Conservation (phyloP, 2,113 vertebrate genomes). For the Semnopithecus entellus region DNA sequence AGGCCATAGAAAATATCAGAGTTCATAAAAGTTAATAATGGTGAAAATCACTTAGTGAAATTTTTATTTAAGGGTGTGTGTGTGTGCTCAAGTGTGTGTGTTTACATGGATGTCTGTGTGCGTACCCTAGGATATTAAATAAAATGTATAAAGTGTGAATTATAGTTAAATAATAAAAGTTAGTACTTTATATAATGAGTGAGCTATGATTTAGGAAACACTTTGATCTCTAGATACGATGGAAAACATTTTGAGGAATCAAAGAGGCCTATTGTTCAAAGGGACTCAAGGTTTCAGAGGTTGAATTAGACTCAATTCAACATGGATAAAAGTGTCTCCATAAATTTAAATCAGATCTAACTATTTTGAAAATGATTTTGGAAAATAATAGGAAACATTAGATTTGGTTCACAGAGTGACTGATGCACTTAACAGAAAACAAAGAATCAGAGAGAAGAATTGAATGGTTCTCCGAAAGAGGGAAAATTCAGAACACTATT, state of each 20-base stretch:
- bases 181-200: not conserved
- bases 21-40: not conserved
- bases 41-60: not conserved
- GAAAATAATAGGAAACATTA: not conserved
- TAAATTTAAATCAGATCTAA: not conserved
- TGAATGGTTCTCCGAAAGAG: no score
- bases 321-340: not conserved
- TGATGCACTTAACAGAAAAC: not conserved
- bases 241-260: not conserved
- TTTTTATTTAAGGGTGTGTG: not conserved
- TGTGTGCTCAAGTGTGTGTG: not conserved
- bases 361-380: not conserved
- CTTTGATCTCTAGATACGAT: not conserved
- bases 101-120: not conserved
- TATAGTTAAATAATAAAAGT: not conserved
- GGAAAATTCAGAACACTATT: not conserved
- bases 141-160: not conserved
- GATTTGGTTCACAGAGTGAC: not conserved
- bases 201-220: not conserved
- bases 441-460: no score
- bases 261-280: not conserved
- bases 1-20: not conserved
- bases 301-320: not conserved
- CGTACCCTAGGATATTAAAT: not conserved
- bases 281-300: not conserved